Conservation (phyloP, 2,797 vertebrate genomes). For the Sebastes steindachneri region DNA sequence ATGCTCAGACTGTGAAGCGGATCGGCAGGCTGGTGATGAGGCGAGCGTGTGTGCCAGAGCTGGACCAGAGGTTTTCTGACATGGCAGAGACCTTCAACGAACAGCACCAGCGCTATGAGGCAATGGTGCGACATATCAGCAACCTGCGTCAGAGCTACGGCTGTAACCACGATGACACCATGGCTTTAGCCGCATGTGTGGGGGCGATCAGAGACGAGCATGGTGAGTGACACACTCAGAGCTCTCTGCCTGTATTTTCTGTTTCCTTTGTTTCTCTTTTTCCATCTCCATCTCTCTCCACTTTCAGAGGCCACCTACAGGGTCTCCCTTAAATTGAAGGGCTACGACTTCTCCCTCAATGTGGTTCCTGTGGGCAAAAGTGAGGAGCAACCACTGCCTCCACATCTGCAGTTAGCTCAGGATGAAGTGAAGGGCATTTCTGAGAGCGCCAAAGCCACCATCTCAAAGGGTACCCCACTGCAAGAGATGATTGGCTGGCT, state of each 20-base stretch:
- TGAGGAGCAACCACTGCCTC: conserved; percentile 37
- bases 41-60: conserved; percentile 68
- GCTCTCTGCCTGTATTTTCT: neutral
- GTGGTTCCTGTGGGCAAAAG: conserved; percentile 48
- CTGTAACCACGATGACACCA: conserved; percentile 37
- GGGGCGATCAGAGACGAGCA: conserved; percentile 75
- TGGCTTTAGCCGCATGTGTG: conserved; percentile 74
- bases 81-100: conserved; percentile 80
- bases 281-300: neutral
- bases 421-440: conserved; percentile 68
- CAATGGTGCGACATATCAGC: conserved; percentile 62
- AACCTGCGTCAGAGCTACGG: conserved; percentile 60
- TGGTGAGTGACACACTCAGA: conserved; percentile 61
- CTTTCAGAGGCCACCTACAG: conserved; percentile 55
- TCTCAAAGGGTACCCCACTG: conserved; percentile 73
- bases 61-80: conserved; percentile 79
- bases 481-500: conserved; percentile 79
- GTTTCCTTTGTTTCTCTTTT: neutral
- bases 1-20: conserved; percentile 2
- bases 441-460: conserved; percentile 69
- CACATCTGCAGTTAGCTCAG: conserved; percentile 65
- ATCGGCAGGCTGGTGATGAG: conserved; percentile 66
- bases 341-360: conserved; percentile 80
- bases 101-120: conserved; percentile 76
- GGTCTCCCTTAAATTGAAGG: conserved; percentile 76